These are phyloP conservation scores for Schrankia costaestrigalis DNA, from an alignment of 2,888 invertebrate genomes.

Conservation along the genomic window DNA sequence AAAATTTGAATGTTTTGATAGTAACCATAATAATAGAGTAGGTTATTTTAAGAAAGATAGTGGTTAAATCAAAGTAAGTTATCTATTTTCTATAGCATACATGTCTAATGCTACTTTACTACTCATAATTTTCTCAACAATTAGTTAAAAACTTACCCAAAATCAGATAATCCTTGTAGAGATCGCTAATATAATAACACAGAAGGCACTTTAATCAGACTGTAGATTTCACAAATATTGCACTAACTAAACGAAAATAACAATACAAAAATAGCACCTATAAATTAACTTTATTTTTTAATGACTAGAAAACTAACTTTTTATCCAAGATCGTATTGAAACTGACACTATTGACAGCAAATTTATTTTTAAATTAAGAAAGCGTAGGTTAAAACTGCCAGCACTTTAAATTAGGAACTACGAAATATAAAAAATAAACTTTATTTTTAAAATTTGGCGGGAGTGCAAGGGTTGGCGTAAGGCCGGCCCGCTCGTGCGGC, in stretches of 20 bases:
- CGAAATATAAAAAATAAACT: conserved; percentile 10
- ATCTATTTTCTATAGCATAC: too few relatives aligned
- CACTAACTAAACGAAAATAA: conserved; percentile 14
- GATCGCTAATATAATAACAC: background rate
- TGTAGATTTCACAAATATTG: conserved; percentile 34
- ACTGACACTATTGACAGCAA: conserved; percentile 1
- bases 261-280: conserved; percentile 7
- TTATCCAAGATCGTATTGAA: background rate
- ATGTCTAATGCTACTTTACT: background rate
- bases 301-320: background rate
- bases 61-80: too few relatives aligned
- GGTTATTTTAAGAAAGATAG: too few relatives aligned
- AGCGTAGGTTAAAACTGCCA: too few relatives aligned
- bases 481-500: conserved; percentile 66
- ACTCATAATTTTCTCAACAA: background rate
- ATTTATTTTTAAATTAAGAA: background rate
- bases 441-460: conserved; percentile 52
- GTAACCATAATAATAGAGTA: too few relatives aligned
- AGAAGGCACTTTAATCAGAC: conserved; percentile 53
- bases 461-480: conserved; percentile 43
- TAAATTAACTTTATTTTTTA: background rate
- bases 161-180: conserved; percentile 14
- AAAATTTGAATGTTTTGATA: too few relatives aligned
- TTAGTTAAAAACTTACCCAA: conserved; percentile 15
- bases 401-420: background rate